Evolutionary conservation across 1,140 invertebrate genomes (phyloP), one percentile per base, ranked within the genome.

Genomic region (Brachionus plicatilis): DNA sequence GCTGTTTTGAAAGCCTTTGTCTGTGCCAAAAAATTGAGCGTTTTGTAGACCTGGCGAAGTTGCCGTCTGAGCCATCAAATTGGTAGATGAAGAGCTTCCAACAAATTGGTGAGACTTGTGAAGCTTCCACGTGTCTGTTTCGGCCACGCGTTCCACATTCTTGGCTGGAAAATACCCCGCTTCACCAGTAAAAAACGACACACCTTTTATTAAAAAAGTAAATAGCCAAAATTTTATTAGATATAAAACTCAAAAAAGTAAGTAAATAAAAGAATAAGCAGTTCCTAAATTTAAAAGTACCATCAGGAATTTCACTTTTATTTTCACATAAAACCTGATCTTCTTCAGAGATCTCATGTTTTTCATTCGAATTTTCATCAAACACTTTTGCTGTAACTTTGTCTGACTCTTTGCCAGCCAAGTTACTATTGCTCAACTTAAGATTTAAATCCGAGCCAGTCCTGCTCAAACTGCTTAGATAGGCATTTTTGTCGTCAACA

Each of bases 131-230:
- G 82, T 70, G 2, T 83, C 82, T 24, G 82, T 43, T 83, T 83
- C 82, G n/a, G 68, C 33, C 9, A 11, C 43, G 17, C 60, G 37
- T 83, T 68, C 41, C 7, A 83, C 60, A 83, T 72, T 83, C 47
- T 83, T 83, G n/a, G 9, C 9, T 41, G 82, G 33, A 83, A 70
- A 70, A 14, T 50, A 47, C 0, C 82, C 82, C n/a, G 14, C 47
- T 72, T 83, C 82, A 41, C 82, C 82, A 53, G 82, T 83, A 20
- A n/a, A 24, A 56, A 68, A 68, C 14, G 82, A 83, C 20, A 50
- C 29, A 41, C 82, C 82, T 83, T 68, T 20, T 27, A 45, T 29
- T 29, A 11, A 17, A 83, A 43, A 37, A 82, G 0, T 41, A 60
- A 80, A 82, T 3, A 33, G 14, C 3, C 33, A 33, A 20, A 29